Evolutionary conservation across 2,113 vertebrate genomes (phyloP), one percentile per base, ranked within the genome.

Genomic region (Melanotaenia duboulayi): DNA sequence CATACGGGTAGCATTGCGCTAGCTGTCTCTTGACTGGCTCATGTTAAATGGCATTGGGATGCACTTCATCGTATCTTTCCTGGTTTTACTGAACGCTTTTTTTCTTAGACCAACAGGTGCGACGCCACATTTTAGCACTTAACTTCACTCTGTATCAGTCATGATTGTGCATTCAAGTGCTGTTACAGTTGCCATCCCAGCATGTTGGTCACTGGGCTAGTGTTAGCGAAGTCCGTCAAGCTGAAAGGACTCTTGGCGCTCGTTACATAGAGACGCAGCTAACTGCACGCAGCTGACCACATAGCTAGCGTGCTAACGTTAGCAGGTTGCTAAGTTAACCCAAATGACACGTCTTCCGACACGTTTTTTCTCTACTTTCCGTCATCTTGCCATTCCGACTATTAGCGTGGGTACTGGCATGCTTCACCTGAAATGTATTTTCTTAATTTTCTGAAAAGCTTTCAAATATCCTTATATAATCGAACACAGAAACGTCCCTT

Each of bases 311-410:
- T 52, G 87, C 83, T 88, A 90, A 57, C 20, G 23, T 23, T 89
- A 87, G 82, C 87, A 44, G 46, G 40, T 57, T 75, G 88, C 86
- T 89, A 89, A 57, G 67, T 84, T 80, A 70, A 88, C 79, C 81
- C 72, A 44, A 57, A 86, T 84, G 90, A 91, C 89, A 91, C 87
- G 89, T 91, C 90, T 88, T 87, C 76, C 74, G 65, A 86, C 82
- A 79, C 82, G 81, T 61, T 80, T 71, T 71, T 81, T 67, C 60
- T 65, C 61, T 54, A 35, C 16, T n/a, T 66, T 58, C 49, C 51
- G 17, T 50, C 65, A 60, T 28, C 46, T 13, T 64, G 37, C 40
- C 23, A 3, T 8, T 20, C 7, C 13, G 4, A 5, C 9, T 17
- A 14, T 25, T 19, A 4, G 1, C 11, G 44, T 48, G 44, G 17